Evolutionary conservation across 2,113 vertebrate species (phyloP).

Genomic region (Dicaeum eximium): DNA sequence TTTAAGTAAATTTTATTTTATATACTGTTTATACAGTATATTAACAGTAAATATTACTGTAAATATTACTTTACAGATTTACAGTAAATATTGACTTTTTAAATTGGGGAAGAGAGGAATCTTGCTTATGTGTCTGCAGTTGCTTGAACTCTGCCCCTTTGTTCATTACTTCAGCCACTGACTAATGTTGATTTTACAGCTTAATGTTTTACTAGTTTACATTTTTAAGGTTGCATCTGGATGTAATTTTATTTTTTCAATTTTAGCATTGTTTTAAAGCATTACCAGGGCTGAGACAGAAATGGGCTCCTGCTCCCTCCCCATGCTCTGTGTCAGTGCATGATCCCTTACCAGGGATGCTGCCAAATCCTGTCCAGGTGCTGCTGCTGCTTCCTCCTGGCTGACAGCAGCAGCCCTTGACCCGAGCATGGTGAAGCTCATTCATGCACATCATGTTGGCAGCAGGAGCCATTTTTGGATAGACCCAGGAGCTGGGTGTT

Average conservation of each 20-base stretch:
- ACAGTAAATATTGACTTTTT: not conserved
- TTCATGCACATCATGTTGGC: fast-evolving
- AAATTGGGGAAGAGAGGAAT: not conserved
- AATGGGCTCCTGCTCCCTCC: not conserved
- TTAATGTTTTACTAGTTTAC: not conserved
- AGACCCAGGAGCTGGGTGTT: not conserved
- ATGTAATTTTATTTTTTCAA: not conserved
- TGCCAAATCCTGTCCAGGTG: not conserved
- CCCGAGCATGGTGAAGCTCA: not conserved
- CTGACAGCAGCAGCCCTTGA: not conserved
- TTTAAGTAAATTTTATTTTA: too few species aligned
- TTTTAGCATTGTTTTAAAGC: not conserved
- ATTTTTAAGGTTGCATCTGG: not conserved
- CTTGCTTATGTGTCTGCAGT: not conserved
- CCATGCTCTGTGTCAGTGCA: not conserved
- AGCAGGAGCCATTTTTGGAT: not conserved
- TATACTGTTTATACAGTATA: too few species aligned
- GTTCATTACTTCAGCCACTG: not conserved
- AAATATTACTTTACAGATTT: not conserved
- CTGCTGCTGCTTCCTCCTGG: not conserved
- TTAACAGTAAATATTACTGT: too few species aligned
- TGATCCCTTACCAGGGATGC: not conserved
- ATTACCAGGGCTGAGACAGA: not conserved
- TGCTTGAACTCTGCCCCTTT: not conserved
- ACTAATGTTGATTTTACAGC: slow-evolving; percentile 5